Percentiles rank a stretch among this genome's conserved stretches.
Conservation (phyloP, 2,888 invertebrate species). For the Conus canariensis region DNA sequence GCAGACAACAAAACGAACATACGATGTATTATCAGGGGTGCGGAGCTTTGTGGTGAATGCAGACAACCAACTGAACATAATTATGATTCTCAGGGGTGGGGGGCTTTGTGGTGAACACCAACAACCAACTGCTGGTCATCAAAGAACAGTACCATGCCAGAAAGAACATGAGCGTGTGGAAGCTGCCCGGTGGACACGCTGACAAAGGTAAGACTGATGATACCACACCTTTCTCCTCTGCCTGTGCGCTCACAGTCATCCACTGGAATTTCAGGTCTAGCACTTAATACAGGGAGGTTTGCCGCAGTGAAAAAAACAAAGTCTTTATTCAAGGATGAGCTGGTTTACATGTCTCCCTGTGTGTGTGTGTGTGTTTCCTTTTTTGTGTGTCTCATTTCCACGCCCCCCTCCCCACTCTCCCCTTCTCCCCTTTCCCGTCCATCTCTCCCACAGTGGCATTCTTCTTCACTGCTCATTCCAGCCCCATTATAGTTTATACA, state of each 20-base stretch:
- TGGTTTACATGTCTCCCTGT: too few relatives aligned
- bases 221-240: background rate
- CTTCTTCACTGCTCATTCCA: too few relatives aligned
- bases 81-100: constrained; percentile 84
- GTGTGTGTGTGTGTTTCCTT: too few relatives aligned
- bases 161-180: constrained; percentile 85
- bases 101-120: constrained; percentile 89
- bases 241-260: background rate
- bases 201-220: constrained; percentile 85
- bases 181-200: constrained; percentile 94
- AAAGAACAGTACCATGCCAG: constrained; percentile 84
- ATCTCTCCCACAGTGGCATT: too few relatives aligned
- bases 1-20: constrained; percentile 83
- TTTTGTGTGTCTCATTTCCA: too few relatives aligned
- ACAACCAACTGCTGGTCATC: constrained; percentile 89
- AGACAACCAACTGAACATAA: constrained; percentile 82
- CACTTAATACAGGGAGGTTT: too few relatives aligned
- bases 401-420: too few relatives aligned
- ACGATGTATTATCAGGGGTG: constrained; percentile 81
- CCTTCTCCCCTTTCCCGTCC: too few relatives aligned
- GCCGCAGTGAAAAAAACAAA: too few relatives aligned
- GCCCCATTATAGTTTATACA: too few relatives aligned
- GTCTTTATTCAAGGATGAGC: too few relatives aligned
- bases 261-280: background rate
- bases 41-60: constrained; percentile 82